These are phyloP conservation scores for Epizoanthus stellaris DNA, from an alignment of 92 coral and sea anemone genomes.

Conservation along the genomic window DNA sequence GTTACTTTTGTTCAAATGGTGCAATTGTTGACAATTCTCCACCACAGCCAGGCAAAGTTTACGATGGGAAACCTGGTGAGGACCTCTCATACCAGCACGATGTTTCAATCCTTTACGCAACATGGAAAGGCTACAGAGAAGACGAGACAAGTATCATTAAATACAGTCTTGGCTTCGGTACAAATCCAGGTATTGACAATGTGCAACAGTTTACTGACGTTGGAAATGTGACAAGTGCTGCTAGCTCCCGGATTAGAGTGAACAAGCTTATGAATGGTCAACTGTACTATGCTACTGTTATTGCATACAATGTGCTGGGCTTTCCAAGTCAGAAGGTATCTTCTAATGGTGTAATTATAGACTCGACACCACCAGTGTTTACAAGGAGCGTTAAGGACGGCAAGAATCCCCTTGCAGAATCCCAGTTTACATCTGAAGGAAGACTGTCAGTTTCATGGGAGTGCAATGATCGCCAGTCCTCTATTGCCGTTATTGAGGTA, in stretches of 20 bases:
- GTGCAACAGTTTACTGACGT: conserved; percentile 77
- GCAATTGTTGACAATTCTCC: conserved; percentile 71
- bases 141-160: conserved; percentile 64
- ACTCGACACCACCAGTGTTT: conserved; percentile 78
- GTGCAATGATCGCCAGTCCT: conserved; percentile 71
- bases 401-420: conserved; percentile 12
- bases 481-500: conserved; percentile 46
- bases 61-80: conserved; percentile 61
- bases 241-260: conserved; percentile 73
- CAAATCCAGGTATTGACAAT: conserved; percentile 64
- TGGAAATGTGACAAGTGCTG: conserved; percentile 67
- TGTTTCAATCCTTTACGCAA: conserved; percentile 63
- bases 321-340: conserved; percentile 72
- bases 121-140: conserved; percentile 77
- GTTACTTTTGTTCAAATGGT: conserved; percentile 73
- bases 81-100: conserved; percentile 67
- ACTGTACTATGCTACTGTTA: conserved; percentile 73
- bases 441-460: conserved; percentile 65
- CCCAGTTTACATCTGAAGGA: conserved; percentile 39
- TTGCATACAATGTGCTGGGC: conserved; percentile 76
- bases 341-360: conserved; percentile 80
- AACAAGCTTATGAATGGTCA: conserved; percentile 67
- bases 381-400: conserved; percentile 62
- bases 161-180: conserved; percentile 79
- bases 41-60: conserved; percentile 66